Conservation (phyloP, 2,888 invertebrate species). For the Temnothorax unifasciatus region DNA sequence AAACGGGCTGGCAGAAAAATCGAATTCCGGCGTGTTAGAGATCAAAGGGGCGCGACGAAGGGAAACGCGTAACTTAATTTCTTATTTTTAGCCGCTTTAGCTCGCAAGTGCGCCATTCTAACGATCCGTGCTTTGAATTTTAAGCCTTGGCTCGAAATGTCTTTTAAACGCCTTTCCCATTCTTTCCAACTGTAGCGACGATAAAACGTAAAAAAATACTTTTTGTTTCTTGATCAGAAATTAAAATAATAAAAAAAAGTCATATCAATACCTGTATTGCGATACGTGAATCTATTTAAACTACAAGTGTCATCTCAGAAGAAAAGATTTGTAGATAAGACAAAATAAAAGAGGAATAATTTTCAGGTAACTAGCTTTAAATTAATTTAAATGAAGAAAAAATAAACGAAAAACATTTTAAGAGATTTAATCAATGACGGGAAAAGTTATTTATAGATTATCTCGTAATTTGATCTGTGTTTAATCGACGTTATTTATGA, state of each 20-base stretch:
- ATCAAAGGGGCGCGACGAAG: constrained; percentile 63
- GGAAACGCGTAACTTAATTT: constrained; percentile 49
- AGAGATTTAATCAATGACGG: neutral
- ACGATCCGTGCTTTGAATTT: constrained; percentile 51
- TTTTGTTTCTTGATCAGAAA: neutral
- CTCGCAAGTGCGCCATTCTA: constrained; percentile 33
- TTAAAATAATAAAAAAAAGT: neutral
- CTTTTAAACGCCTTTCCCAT: neutral
- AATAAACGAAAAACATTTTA: neutral
- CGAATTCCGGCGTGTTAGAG: constrained; percentile 60
- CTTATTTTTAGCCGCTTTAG: constrained; percentile 53
- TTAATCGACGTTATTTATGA: neutral
- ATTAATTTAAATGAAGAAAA: neutral
- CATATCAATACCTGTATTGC: neutral
- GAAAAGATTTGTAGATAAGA: neutral
- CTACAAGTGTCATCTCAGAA: neutral
- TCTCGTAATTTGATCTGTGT: neutral
- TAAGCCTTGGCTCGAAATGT: constrained; percentile 11
- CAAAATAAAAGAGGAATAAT: neutral
- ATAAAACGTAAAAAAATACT: neutral
- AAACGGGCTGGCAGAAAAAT: constrained; percentile 52
- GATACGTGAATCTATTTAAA: neutral
- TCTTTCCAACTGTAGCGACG: neutral
- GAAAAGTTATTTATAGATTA: neutral
- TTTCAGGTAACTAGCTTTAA: neutral